These are phyloP conservation scores for Rotaria sp. DNA, from an alignment of 2,888 invertebrate species.

Conservation along the genomic window DNA sequence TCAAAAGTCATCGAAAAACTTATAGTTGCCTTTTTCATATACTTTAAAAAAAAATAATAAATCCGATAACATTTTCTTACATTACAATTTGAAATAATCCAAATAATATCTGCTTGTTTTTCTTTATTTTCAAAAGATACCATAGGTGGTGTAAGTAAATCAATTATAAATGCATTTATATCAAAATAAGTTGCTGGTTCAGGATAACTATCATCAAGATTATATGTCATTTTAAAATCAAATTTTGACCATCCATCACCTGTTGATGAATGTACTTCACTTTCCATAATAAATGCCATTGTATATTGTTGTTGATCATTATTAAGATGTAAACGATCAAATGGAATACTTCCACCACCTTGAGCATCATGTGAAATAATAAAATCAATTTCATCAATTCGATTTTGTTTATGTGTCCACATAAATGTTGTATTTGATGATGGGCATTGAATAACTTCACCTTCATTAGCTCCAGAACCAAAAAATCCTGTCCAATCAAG, in stretches of 20 bases:
- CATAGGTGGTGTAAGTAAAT: constrained; percentile 28
- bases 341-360: neutral
- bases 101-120: constrained; percentile 14
- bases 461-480: neutral
- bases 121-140: constrained; percentile 38
- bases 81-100: constrained; percentile 38
- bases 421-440: neutral
- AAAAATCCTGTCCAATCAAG: neutral
- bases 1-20: too few species aligned
- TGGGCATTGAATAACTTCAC: neutral
- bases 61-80: neutral
- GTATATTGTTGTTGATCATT: constrained; percentile 22
- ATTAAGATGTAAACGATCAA: neutral
- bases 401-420: neutral
- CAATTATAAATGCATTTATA: constrained; percentile 24
- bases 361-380: neutral
- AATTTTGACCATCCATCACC: constrained; percentile 31
- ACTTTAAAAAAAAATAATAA: too few species aligned
- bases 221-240: constrained; percentile 38
- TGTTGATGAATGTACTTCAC: constrained; percentile 37
- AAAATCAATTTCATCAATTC: neutral
- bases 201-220: constrained; percentile 36
- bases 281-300: constrained; percentile 39
- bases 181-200: constrained; percentile 40
- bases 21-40: too few species aligned